These are phyloP conservation scores for Epizoanthus illoricatus DNA, from an alignment of 92 coral and sea anemone species.

Conservation along the genomic window DNA sequence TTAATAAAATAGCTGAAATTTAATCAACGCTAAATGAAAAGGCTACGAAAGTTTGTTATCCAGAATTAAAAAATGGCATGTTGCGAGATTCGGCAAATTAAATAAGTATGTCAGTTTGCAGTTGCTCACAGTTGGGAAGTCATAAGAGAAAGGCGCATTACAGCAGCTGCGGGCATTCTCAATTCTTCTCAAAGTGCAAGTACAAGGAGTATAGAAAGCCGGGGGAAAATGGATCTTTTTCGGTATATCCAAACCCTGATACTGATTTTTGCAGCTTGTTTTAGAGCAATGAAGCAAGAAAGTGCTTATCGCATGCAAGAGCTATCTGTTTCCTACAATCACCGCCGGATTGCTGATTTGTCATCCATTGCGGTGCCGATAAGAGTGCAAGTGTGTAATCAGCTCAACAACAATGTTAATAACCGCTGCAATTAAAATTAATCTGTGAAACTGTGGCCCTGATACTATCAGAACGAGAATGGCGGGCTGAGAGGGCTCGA, in stretches of 20 bases:
- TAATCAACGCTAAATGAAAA: slow-evolving; percentile 30
- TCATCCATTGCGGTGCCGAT: slow-evolving; percentile 57
- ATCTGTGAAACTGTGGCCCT: slow-evolving; percentile 69
- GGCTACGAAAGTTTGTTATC: too few relatives aligned
- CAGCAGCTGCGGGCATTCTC: too few relatives aligned
- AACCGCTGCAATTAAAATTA: slow-evolving; percentile 93
- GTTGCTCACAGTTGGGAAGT: background rate
- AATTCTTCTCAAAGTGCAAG: too few relatives aligned
- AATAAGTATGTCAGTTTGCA: background rate
- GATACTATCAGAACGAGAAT: slow-evolving; percentile 43
- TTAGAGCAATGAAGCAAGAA: slow-evolving; percentile 1
- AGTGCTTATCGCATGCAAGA: slow-evolving; percentile 31
- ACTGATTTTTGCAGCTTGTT: background rate
- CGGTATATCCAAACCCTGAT: too few relatives aligned
- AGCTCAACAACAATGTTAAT: slow-evolving; percentile 90
- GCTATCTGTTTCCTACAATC: slow-evolving; percentile 37
- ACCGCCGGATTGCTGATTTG: slow-evolving; percentile 48
- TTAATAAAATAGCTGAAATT: slow-evolving; percentile 52
- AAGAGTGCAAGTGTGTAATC: slow-evolving; percentile 77
- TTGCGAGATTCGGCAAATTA: too few relatives aligned
- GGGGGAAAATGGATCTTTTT: too few relatives aligned
- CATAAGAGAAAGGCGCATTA: too few relatives aligned
- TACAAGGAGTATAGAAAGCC: background rate
- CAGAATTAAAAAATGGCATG: too few relatives aligned
- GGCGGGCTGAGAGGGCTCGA: slow-evolving; percentile 26